Evolutionary conservation across 2,797 vertebrate genomes (phyloP), one percentile per base, ranked within the genome.

Genomic region (Poeciliopsis gracilis): DNA sequence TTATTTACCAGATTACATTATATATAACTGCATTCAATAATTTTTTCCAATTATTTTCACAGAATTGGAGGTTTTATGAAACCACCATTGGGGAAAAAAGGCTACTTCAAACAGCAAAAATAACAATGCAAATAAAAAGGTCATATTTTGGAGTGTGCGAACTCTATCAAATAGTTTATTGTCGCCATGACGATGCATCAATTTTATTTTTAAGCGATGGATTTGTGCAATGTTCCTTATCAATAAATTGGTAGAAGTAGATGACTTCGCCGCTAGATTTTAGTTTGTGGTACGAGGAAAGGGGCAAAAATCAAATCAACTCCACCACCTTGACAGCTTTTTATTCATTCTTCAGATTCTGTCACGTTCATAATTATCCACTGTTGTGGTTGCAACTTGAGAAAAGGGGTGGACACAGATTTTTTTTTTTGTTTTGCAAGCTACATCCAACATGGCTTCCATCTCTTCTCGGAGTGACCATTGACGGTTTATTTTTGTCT

Each of bases 401-500:
- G 33, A 38, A 38, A 66, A 20, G 4, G 18, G 33, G 61, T 66
- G 18, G 10, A 1, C 20, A 66, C 23, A 38, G 8, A 13, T 46
- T 46, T 46, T 23, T 1, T 30, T 30, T 30, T 30, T 30, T 33
- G 2, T 57, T 23, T 36, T 63, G 28, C 6, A 20, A 66, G 33
- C 20, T 20, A 23, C 61, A 10, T 12, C 4, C 38, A 67, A 12
- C 38, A 15, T n/a, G 66, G 23, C 2, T 45, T 15, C 25, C 23
- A n/a, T 15, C 10, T 13, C 38, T n/a, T 45, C 25, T 69, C n/a
- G 20, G 36, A 43, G 88, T 89, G 82, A 77, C 76, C n/a, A 80
- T 63, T n/a, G 47, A 77, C 46, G 36, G 82, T 93, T 91, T 92
- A 92, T 92, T 93, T 91, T 88, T 72, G 77, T 51, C 83, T 7